Conservation (phyloP, 2,888 invertebrate genomes). For the Plebejus anna region DNA sequence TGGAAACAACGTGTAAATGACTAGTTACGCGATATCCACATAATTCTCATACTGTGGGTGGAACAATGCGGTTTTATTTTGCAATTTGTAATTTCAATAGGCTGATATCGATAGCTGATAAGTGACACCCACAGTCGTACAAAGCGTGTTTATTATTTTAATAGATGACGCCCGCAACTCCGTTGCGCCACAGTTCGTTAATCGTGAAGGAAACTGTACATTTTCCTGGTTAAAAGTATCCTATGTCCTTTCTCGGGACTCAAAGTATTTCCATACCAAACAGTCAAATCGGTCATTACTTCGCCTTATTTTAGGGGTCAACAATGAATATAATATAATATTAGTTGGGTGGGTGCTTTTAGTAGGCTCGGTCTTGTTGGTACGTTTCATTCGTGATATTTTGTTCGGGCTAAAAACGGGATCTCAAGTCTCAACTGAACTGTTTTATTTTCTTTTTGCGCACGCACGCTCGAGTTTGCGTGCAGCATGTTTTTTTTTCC, state of each 20-base stretch:
- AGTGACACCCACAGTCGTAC: background rate
- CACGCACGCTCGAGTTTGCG: background rate
- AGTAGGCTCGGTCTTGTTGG: background rate
- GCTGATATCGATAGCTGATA: slow-evolving; percentile 10
- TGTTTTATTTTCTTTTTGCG: background rate
- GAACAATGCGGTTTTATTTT: slow-evolving; percentile 13
- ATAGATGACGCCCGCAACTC: too few relatives aligned
- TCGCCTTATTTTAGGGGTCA: background rate
- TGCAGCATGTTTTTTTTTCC: background rate
- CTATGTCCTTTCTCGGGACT: too few relatives aligned
- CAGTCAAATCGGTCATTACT: too few relatives aligned
- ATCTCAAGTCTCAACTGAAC: background rate
- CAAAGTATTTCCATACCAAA: too few relatives aligned
- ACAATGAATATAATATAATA: background rate
- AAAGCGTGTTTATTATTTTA: too few relatives aligned
- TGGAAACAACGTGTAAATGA: slow-evolving; percentile 12
- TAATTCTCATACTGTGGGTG: slow-evolving; percentile 22
- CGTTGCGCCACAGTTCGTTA: too few relatives aligned
- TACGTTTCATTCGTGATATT: background rate
- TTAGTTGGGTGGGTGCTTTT: background rate
- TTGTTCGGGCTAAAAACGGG: background rate
- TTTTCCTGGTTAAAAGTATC: too few relatives aligned
- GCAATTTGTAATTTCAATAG: slow-evolving; percentile 16
- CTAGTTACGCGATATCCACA: background rate
- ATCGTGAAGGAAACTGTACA: too few relatives aligned